Evolutionary conservation across 2,113 vertebrate species (phyloP).

Genomic region (Dromiciops gliroides): DNA sequence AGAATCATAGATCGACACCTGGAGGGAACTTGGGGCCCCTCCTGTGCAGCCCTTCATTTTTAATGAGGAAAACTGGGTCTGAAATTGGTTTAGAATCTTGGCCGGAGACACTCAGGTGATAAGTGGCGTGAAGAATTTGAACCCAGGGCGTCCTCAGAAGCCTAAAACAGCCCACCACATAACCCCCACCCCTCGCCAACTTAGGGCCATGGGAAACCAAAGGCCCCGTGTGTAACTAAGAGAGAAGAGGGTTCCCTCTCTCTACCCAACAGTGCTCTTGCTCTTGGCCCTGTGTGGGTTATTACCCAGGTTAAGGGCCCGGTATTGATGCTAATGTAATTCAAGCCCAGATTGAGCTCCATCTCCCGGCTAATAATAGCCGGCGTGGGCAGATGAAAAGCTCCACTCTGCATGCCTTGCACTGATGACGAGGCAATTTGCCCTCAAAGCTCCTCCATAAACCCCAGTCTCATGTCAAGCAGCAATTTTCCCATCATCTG

Average conservation of each 20-base stretch:
- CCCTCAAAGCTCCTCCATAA: constrained; percentile 13
- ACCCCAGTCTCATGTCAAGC: background rate
- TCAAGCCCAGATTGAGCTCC: background rate
- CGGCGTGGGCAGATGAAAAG: background rate
- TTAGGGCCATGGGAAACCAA: background rate
- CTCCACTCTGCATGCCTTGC: background rate
- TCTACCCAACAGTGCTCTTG: background rate
- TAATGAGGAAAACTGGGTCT: background rate
- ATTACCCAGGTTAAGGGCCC: background rate
- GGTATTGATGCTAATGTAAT: background rate
- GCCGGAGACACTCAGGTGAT: background rate
- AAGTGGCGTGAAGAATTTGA: background rate
- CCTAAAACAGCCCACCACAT: background rate
- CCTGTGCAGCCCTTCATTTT: background rate
- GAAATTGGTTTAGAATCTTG: background rate
- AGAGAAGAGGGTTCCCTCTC: background rate
- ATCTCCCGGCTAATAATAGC: constrained; percentile 6
- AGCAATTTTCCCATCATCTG: background rate
- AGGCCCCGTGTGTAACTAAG: background rate
- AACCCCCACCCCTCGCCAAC: too few species aligned
- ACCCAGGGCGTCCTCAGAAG: background rate
- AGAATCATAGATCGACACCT: background rate
- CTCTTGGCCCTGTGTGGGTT: background rate
- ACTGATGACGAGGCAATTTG: background rate
- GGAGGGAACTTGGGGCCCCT: background rate